Base-by-base conservation (phyloP, 1,140 invertebrate species). In the Nephotettix cincticeps region DNA sequence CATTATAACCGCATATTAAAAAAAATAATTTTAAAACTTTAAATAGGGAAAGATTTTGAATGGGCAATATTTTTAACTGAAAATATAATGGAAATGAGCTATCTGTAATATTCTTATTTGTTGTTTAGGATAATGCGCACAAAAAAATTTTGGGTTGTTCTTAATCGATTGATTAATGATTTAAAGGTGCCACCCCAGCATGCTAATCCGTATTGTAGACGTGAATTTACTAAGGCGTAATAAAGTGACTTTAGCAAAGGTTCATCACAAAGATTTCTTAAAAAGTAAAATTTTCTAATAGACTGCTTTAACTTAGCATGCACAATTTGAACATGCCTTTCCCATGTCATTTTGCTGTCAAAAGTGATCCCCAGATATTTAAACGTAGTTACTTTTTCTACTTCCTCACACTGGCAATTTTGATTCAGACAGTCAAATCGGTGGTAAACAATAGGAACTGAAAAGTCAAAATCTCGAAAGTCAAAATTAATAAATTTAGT, bases 401-500 rank as follows among this genome's bases (percentile, higher is more conserved):
- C 27, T 27, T n/a, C 1, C 27, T 61, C 6, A 27, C 23, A 61
- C 3, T 61, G 4, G 11, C 56, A 61, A 61, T 6, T 9, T 25
- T 2, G 9, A 6, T 4, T 27, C 21, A 25, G 25, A 2, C 9
- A 27, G 28, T 3, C 9, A 13, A 1, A 3, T 17, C 13, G 25
- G 9, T 23, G 56, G 56, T 61, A 28, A 61, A 27, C 9, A 14
- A 28, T 27, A 23, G 14, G 11, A 28, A 2, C 9, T 9, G 13
- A 4, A 54, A 54, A 54, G n/a, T 54, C n/a, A 19, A 54, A 54
- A 54, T n/a, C 32, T 36, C 23, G 23, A 21, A n/a, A 66, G 14
- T 40, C 32, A 51, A 47, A 47, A n/a, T 68, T 47, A 36, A 51
- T 51, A 28, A n/a, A 68, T 68, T 51, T 68, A 4, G 66, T 51